Percentiles rank a stretch among this genome's conserved stretches.
These are phyloP conservation scores for Anorthoa munda DNA, from an alignment of 2,888 invertebrate genomes.

Conservation along the genomic window DNA sequence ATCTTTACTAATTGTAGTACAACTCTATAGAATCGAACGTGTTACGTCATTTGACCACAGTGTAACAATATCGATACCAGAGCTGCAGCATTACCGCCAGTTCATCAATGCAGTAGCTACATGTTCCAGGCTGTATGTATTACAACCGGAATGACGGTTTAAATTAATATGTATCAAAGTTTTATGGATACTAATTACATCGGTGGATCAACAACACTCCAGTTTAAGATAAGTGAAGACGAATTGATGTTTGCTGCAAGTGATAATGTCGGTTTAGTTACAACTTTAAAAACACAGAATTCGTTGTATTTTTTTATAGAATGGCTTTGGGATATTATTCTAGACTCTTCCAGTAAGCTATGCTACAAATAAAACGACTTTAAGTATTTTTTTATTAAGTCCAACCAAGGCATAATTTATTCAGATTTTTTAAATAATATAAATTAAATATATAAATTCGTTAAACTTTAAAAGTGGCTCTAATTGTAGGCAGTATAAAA, in stretches of 20 bases:
- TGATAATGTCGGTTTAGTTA: slow-evolving; percentile 46
- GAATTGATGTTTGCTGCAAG: slow-evolving; percentile 43
- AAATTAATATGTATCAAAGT: slow-evolving; percentile 82
- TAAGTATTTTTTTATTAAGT: neutral
- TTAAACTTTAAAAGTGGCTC: neutral
- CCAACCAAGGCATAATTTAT: neutral
- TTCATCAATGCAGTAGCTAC: slow-evolving; percentile 46
- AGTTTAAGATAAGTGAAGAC: slow-evolving; percentile 62
- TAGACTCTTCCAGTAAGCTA: neutral
- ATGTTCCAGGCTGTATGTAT: slow-evolving; percentile 45
- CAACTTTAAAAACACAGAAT: neutral
- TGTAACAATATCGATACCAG: slow-evolving; percentile 53
- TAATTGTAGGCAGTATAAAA: neutral
- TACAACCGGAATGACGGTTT: slow-evolving; percentile 64
- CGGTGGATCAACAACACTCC: slow-evolving; percentile 68
- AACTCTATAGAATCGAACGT: slow-evolving; percentile 30
- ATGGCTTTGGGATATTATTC: neutral
- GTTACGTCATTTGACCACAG: slow-evolving; percentile 50
- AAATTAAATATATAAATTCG: no score
- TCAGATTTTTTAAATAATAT: slow-evolving; percentile 6
- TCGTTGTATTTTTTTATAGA: neutral
- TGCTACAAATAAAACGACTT: neutral
- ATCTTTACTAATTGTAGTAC: neutral
- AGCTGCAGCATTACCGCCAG: slow-evolving; percentile 26
- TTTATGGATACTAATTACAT: slow-evolving; percentile 81